Evolutionary conservation across 2,113 vertebrate genomes (phyloP).

Genomic region (human): GRCh38 chr7:114739501-114740000

Average conservation of each 20-base stretch:
- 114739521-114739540: constrained; percentile 36
- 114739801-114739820: background rate
- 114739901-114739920: background rate
- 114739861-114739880: background rate
- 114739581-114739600: background rate
- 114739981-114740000: background rate
- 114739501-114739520: background rate
- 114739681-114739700: background rate
- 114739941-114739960: background rate
- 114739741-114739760: background rate
- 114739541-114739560: constrained; percentile 59
- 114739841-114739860: background rate
- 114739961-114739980: background rate
- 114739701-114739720: constrained; percentile 25
- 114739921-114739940: background rate
- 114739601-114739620: background rate
- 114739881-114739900: background rate
- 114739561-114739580: background rate
- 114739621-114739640: background rate
- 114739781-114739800: background rate
- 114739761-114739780: background rate
- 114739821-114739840: background rate
- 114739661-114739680: background rate
- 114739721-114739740: background rate
- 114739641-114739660: background rate